Conservation (phyloP, 2,797 vertebrate species). For the Amazona ochrocephala region DNA sequence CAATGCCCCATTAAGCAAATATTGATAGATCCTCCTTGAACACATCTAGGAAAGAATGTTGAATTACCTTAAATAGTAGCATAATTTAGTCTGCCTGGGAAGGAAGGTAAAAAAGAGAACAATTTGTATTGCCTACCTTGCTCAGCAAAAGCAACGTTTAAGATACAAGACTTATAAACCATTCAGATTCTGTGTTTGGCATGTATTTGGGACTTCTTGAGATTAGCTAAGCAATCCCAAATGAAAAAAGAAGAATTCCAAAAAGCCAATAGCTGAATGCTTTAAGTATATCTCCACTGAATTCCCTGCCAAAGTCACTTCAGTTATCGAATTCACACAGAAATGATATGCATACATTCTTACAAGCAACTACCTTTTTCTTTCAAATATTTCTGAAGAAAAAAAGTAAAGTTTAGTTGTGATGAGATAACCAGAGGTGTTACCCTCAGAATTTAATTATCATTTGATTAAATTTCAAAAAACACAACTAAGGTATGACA, state of each 20-base stretch:
- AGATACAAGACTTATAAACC: neutral
- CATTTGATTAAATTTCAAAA: slow-evolving; percentile 79
- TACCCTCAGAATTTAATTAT: slow-evolving; percentile 78
- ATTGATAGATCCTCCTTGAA: neutral
- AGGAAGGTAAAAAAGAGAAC: neutral
- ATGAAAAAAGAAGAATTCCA: neutral
- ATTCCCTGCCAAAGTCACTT: slow-evolving; percentile 33
- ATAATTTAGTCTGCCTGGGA: neutral
- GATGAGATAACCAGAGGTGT: slow-evolving; percentile 75
- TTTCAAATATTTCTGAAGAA: slow-evolving; percentile 55
- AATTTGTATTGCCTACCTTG: neutral
- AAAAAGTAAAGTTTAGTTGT: slow-evolving; percentile 76
- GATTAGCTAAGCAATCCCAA: neutral
- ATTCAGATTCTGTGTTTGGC: neutral
- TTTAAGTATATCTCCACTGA: neutral
- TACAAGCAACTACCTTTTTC: slow-evolving; percentile 40
- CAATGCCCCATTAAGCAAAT: neutral
- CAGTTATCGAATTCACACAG: neutral
- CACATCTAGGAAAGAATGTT: neutral
- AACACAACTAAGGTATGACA: slow-evolving; percentile 62
- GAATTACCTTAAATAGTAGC: neutral
- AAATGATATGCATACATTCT: slow-evolving; percentile 39
- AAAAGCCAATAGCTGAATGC: neutral
- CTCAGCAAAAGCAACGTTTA: neutral
- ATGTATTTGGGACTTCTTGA: neutral